Percentiles rank a stretch among this genome's conserved stretches.
phyloP scores from a whole-genome alignment of 1,140 invertebrate genomes.

The Zaprionus ghesquierei region DNA sequence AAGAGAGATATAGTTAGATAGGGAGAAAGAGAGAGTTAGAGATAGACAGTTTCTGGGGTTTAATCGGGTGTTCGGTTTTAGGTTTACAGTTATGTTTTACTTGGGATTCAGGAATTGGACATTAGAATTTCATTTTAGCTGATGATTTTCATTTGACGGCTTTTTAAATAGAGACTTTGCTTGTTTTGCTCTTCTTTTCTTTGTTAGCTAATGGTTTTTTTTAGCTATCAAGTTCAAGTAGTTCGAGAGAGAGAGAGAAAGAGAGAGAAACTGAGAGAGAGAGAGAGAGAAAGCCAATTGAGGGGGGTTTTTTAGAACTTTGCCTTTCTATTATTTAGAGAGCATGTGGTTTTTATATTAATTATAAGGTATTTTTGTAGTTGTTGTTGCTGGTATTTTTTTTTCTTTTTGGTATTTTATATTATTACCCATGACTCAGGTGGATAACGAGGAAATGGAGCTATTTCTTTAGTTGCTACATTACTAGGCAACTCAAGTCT shows the following conservation, averaged over 20 bases:
- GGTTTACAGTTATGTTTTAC: neutral
- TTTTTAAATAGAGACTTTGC: slow-evolving; percentile 55
- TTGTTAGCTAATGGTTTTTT: slow-evolving; percentile 26
- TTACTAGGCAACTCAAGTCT: slow-evolving; percentile 91
- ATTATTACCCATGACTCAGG: slow-evolving; percentile 89
- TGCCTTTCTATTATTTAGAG: slow-evolving; percentile 46
- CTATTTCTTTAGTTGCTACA: slow-evolving; percentile 92
- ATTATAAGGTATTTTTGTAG: slow-evolving; percentile 61
- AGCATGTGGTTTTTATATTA: slow-evolving; percentile 62
- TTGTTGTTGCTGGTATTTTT: slow-evolving; percentile 53
- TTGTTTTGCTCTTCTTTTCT: slow-evolving; percentile 47
- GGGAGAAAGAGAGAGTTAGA: slow-evolving; percentile 42
- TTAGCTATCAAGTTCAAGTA: slow-evolving; percentile 7
- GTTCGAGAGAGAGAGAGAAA: slow-evolving; percentile 4
- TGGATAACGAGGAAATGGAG: slow-evolving; percentile 92
- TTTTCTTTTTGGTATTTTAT: slow-evolving; percentile 53
- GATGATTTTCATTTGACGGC: slow-evolving; percentile 73
- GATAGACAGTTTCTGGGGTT: slow-evolving; percentile 15
- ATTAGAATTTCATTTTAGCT: slow-evolving; percentile 66
- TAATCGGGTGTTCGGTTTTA: slow-evolving; percentile 39
- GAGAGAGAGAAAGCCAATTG: slow-evolving; percentile 31
- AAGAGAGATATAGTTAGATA: slow-evolving; percentile 11
- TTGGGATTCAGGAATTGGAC: slow-evolving; percentile 35
- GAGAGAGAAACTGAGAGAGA: slow-evolving; percentile 28
- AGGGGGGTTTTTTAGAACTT: slow-evolving; percentile 33